Evolutionary conservation across 2,888 invertebrate genomes (phyloP).

Genomic region (Blastobasis lacticolella): DNA sequence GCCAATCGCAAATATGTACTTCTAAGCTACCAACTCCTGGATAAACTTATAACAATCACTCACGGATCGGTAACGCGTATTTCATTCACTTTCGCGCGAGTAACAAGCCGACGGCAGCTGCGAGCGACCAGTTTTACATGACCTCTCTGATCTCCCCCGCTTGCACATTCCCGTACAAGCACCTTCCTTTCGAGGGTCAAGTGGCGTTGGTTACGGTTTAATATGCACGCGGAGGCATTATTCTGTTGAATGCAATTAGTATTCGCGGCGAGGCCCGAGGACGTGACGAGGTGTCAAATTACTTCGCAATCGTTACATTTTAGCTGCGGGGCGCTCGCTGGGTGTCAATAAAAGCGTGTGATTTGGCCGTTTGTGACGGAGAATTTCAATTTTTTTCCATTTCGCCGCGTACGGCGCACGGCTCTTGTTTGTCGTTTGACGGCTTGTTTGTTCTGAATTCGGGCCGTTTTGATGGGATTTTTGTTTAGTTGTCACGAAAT

Average conservation of each 20-base stretch:
- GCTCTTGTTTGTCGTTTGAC: no score
- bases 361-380: no score
- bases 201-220: slow-evolving; percentile 18
- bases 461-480: no score
- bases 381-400: no score
- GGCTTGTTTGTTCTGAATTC: no score
- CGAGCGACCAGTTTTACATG: slow-evolving; percentile 11
- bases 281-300: slow-evolving; percentile 19
- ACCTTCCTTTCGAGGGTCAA: slow-evolving; percentile 13
- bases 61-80: slow-evolving; percentile 16
- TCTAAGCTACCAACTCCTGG: no score
- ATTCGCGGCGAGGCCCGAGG: slow-evolving; percentile 27
- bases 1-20: no score
- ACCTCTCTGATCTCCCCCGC: slow-evolving; percentile 9
- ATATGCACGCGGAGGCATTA: slow-evolving; percentile 33
- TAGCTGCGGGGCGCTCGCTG: no score
- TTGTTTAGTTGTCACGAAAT: no score
- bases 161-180: not conserved
- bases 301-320: no score
- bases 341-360: no score
- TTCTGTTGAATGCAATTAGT: slow-evolving; percentile 37
- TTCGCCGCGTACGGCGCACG: no score
- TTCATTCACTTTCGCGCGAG: slow-evolving; percentile 27
- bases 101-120: slow-evolving; percentile 16
- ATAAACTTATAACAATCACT: slow-evolving; percentile 12